Conservation (phyloP, 2,113 vertebrate species). For the Lepisosteus oculatus region DNA sequence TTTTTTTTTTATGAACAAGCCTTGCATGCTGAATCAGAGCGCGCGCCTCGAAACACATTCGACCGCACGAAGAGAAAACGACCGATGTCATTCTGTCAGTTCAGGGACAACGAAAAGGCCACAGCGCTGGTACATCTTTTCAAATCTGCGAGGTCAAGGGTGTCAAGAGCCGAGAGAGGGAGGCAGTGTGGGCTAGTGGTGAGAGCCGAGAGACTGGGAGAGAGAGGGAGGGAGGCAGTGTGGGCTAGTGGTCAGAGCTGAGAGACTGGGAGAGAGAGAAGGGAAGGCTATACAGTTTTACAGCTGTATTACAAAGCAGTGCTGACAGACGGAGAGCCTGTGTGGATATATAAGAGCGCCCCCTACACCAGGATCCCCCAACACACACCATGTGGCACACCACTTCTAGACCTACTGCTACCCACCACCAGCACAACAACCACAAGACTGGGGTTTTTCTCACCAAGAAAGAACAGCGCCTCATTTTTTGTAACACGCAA, state of each 20-base stretch:
- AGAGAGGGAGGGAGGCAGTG: too few species aligned
- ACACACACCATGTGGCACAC: slow-evolving; percentile 15
- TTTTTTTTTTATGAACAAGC: too few species aligned
- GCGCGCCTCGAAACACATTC: too few species aligned
- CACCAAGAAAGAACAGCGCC: slow-evolving; percentile 35
- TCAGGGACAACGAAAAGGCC: too few species aligned
- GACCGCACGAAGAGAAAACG: background rate
- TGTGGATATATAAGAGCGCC: background rate
- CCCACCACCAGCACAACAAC: slow-evolving; percentile 41
- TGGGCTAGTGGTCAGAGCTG: too few species aligned
- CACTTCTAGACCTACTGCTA: slow-evolving; percentile 32
- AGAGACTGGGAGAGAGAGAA: background rate
- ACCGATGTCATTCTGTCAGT: background rate
- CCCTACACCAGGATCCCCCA: background rate
- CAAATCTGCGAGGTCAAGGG: too few species aligned
- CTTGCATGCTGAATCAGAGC: too few species aligned
- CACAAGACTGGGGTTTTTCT: slow-evolving; percentile 58
- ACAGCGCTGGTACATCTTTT: too few species aligned
- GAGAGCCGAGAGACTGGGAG: too few species aligned
- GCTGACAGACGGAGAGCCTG: background rate
- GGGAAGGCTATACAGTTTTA: slow-evolving; percentile 24
- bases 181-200: too few species aligned
- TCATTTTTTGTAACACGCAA: slow-evolving; percentile 55
- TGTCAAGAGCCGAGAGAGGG: too few species aligned
- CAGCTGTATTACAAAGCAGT: background rate